Evolutionary conservation across 2,113 vertebrate genomes (phyloP), one percentile per base, ranked within the genome.

Genomic region (Abramis brama): DNA sequence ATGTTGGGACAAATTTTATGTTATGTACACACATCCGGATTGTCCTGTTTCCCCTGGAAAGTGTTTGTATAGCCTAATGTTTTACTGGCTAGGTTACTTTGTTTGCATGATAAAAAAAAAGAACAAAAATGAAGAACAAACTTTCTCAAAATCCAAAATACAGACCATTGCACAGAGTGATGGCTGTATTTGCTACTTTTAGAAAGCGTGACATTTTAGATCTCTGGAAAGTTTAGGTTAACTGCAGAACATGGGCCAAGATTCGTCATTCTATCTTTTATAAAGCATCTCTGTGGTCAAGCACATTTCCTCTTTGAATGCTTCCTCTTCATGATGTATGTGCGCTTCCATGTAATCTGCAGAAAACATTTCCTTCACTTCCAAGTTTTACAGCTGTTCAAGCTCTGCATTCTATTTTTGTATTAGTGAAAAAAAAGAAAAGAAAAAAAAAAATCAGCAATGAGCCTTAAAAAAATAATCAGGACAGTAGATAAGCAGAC

Each of bases 281-380:
- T 88, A 74, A 86, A 89, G 62, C 60, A 76, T 59, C 68, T 77
- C 87, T 83, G 80, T 52, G 60, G 76, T 57, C n/a, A 57, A 68
- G 23, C 60, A 62, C 64, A 76, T 47, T 87, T 88, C 82, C 87
- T 87, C 52, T 84, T 86, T 85, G 36, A 83, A 85, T 62, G 52
- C 11, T 79, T 62, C 33, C 57, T 62, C 36, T 62, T 60, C 7
- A 70, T 85, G 30, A 73, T 85, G 85, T 62, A 33, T 57, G 87
- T 85, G 55, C 43, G 27, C 60, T 27, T 43, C n/a, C 23, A 66
- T 73, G 79, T 78, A 62, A 78, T 89, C 86, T 86, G 83, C 76
- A 88, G 50, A 85, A 89, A 87, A 73, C 82, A 86, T 85, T 85
- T 78, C 74, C 81, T 79, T 71, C 64, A 25, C n/a, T 85, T 50